Evolutionary conservation across 1,140 invertebrate genomes (phyloP).

Genomic region (Tribolium castaneum): DNA sequence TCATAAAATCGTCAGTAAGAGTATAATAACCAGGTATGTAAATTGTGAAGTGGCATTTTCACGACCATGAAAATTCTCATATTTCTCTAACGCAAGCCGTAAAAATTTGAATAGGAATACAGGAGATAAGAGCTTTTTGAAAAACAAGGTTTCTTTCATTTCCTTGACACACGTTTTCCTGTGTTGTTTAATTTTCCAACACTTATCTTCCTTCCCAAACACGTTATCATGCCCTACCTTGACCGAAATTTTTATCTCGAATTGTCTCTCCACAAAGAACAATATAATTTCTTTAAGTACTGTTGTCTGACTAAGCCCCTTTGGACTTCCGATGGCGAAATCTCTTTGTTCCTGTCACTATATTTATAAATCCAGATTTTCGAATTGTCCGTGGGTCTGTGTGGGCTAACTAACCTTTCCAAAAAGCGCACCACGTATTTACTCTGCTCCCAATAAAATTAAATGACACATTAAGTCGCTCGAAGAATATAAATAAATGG

Average conservation of each 20-base stretch:
- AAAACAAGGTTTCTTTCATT: no score
- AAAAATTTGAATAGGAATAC: no score
- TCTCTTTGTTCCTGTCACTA: neutral
- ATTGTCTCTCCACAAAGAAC: neutral
- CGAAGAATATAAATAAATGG: neutral
- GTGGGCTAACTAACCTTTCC: conserved; percentile 11
- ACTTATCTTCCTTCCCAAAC: neutral
- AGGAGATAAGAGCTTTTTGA: no score
- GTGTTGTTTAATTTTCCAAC: no score
- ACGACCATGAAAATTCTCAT: no score
- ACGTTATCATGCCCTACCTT: neutral
- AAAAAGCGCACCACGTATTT: neutral
- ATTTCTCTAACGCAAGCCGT: no score
- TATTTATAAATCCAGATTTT: neutral
- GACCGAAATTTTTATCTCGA: neutral
- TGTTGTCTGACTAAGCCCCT: neutral
- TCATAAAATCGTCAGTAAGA: no score
- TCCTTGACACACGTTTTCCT: no score
- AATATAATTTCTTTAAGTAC: neutral
- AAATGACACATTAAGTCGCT: conserved; percentile 1
- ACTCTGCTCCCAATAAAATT: conserved; percentile 14
- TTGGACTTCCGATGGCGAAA: neutral
- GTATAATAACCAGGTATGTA: no score
- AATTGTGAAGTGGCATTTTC: no score
- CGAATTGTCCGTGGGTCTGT: neutral